Evolutionary conservation across 1,140 invertebrate species (phyloP).

Genomic region (Anastatus disparis): DNA sequence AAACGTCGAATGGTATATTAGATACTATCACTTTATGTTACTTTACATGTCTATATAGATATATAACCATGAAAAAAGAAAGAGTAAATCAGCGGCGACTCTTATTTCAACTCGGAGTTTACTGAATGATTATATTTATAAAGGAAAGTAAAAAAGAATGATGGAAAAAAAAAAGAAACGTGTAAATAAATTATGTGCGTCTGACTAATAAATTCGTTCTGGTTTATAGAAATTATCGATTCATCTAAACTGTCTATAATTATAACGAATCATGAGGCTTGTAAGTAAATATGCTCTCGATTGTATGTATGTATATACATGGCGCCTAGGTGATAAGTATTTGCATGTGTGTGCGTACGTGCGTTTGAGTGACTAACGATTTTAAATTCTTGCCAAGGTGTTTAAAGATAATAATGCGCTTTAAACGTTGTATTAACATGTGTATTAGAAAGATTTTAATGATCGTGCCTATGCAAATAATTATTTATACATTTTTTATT

Average conservation of each 20-base stretch:
- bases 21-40: slow-evolving; percentile 25
- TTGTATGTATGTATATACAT: no score
- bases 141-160: no score
- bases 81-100: slow-evolving; percentile 11
- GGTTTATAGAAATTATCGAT: slow-evolving; percentile 10
- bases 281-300: slow-evolving; percentile 38
- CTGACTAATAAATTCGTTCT: slow-evolving; percentile 37
- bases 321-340: slow-evolving; percentile 30
- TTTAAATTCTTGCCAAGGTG: slow-evolving; percentile 13
- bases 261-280: slow-evolving; percentile 35
- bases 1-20: neutral
- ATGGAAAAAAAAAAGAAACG: neutral
- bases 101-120: neutral
- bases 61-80: no score
- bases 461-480: neutral
- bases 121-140: slow-evolving; percentile 27
- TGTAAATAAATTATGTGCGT: slow-evolving; percentile 33
- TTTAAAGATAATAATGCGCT: slow-evolving; percentile 34
- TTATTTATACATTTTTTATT: neutral
- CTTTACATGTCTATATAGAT: no score
- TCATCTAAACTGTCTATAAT: slow-evolving; percentile 37
- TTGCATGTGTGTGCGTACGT: no score
- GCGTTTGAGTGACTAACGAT: slow-evolving; percentile 35
- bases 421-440: slow-evolving; percentile 1
- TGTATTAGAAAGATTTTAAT: neutral